phyloP scores from a whole-genome alignment of 2,888 invertebrate genomes.

The Adineta ricciae region DNA sequence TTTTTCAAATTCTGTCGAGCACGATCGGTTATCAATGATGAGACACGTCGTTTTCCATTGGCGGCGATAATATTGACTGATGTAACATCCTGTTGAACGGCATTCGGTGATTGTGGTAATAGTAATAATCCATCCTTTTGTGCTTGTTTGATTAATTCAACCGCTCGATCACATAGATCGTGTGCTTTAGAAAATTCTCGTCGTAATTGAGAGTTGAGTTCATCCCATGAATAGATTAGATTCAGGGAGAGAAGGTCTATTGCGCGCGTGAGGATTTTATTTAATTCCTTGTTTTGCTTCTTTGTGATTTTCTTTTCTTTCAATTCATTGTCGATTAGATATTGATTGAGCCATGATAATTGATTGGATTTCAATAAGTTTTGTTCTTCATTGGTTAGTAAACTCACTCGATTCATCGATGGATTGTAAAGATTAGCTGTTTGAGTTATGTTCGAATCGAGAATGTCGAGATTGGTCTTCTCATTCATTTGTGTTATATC shows the following conservation, averaged over 20 bases:
- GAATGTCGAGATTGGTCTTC: neutral
- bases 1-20: neutral
- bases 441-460: constrained; percentile 12
- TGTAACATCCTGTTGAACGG: neutral
- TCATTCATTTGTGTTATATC: constrained; percentile 11
- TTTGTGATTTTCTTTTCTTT: neutral
- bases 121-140: neutral
- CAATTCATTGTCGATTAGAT: neutral
- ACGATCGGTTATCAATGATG: neutral
- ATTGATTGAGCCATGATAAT: neutral
- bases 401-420: neutral
- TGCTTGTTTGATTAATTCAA: neutral
- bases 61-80: neutral
- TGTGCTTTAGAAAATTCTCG: constrained; percentile 14
- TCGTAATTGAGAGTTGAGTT: neutral
- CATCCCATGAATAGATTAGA: neutral
- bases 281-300: neutral
- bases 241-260: neutral
- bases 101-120: neutral
- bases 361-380: neutral
- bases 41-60: neutral
- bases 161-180: neutral
- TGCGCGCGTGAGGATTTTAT: neutral
- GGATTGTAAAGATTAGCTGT: constrained; percentile 1
- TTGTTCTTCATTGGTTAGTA: neutral